Base-by-base conservation (phyloP, 2,113 vertebrate genomes). In the Poicephalus gulielmi region DNA sequence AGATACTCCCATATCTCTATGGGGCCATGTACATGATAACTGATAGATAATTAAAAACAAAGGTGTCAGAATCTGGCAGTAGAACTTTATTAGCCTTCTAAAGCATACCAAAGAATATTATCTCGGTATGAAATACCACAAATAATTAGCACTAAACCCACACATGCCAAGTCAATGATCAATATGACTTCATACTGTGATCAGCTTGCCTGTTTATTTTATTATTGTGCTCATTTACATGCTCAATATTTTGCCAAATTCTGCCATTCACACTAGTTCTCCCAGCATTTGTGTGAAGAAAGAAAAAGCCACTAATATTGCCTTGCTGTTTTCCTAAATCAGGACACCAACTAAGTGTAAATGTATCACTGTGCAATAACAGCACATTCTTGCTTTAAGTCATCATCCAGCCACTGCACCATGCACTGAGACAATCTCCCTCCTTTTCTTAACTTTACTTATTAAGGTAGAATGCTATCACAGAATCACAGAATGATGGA, bases 141-240 rank as follows among this genome's bases (percentile, higher is more conserved):
- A 88, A 84, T 93, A 93, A 96, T 96, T 95, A 92, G 39, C 23
- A 39, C 44, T 64, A 78, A 93, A 90, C 60, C 73, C 73, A 78
- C 69, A 86, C 50, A 25, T 8, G 6, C 60, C 73, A 90, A 88
- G n/a, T n/a, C 80, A 88, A 76, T 9, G 60, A 94, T 96, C 86
- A 49, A 15, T 52, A 78, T 91, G 47, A 71, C 74, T 96, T 75
- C 62, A 52, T 69, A 73, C 52, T 79, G 73, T 68, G 80, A 94
- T 93, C 60, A 92, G 8, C 43, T 84, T 90, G 52, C 50, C 70
- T 93, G 31, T 67, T 87, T 88, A 75, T 94, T 80, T 70, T 88
- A 75, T 64, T 82, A 68, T 35, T 55, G 14, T 73, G 47, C 15
- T 95, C 86, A 78, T 81, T 88, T 88, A 41, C 27, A 59, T 78